These are phyloP conservation scores for Rhabdophis nuchalis DNA, from an alignment of 2,797 vertebrate genomes.

Conservation along the genomic window DNA sequence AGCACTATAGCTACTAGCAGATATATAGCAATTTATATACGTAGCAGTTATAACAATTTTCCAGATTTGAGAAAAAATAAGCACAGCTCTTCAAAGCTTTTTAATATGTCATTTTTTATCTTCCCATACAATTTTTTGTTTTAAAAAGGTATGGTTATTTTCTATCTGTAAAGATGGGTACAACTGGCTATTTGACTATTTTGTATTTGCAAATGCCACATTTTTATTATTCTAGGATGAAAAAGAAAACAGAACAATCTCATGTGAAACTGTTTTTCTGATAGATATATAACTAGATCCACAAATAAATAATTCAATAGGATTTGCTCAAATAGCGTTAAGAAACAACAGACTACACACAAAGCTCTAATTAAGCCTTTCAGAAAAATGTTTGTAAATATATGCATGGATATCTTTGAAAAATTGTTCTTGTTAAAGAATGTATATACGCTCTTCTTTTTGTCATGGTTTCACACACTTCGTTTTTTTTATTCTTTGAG, in stretches of 20 bases:
- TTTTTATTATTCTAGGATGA: neutral
- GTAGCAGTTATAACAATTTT: neutral
- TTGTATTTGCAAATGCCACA: neutral
- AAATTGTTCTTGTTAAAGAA: neutral
- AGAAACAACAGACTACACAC: neutral
- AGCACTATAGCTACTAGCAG: neutral
- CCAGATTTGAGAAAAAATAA: neutral
- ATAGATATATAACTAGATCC: neutral
- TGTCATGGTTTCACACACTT: neutral
- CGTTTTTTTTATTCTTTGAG: neutral
- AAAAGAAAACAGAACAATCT: neutral
- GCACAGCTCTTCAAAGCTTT: neutral
- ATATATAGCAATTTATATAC: neutral
- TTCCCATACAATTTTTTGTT: neutral
- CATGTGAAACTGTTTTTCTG: neutral
- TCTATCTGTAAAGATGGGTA: neutral
- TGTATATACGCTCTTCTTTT: neutral
- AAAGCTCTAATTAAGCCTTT: conserved; percentile 13
- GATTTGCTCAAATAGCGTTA: neutral
- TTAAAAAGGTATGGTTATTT: neutral
- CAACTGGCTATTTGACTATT: neutral
- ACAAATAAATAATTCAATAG: neutral
- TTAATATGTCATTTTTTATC: neutral
- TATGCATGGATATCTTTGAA: neutral
- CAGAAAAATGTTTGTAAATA: conserved; percentile 4